Base-by-base conservation (phyloP, 2,113 vertebrate species). In the Quiscalus mexicanus region DNA sequence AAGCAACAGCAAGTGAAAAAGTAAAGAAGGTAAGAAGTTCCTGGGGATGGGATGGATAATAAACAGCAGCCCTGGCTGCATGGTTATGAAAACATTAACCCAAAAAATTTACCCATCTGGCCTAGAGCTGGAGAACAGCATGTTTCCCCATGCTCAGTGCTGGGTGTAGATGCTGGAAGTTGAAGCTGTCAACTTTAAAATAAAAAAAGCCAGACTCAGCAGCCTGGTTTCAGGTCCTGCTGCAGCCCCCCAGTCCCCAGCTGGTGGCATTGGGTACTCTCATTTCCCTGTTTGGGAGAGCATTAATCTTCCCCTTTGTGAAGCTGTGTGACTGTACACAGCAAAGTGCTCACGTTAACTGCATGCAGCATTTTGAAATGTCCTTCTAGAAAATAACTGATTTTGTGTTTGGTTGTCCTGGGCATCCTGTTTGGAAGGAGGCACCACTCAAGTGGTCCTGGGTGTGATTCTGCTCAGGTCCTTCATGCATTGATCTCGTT, bases 391-490 rank as follows among this genome's bases (percentile, higher is more conserved):
- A 83, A 49, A 35, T 19, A 53, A 47, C 3, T 73, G 45, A 11
- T 45, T 58, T 28, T 58, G 37, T 31, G 37, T 41, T 41, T 50
- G 37, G 78, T 85, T 64, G 41, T 84, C 58, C 60, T 67, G 75
- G 9, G 27, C 37, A 15, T 50, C 47, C 35, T 17, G 14, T 65
- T 50, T 41, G 28, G 39, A 63, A 77, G 78, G 52, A 52, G 78
- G 42, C 44, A 14, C 15, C 55, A 2, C 75, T 53, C 0, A 5
- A 58, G 7, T 0, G 5, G 39, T 27, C 65, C 71, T 0, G 2
- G 33, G 35, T 58, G 25, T 52, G n/a, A 24, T 55, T 60, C 41
- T 85, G 49, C 62, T 79, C 17, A 11, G 49, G 42, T 47, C 58
- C 70, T 73, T 8, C 19, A 2, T 10, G 62, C 30, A 5, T 45